These are phyloP conservation scores for Drosophila parabipectinata DNA, from an alignment of 1,140 invertebrate species.

Conservation along the genomic window DNA sequence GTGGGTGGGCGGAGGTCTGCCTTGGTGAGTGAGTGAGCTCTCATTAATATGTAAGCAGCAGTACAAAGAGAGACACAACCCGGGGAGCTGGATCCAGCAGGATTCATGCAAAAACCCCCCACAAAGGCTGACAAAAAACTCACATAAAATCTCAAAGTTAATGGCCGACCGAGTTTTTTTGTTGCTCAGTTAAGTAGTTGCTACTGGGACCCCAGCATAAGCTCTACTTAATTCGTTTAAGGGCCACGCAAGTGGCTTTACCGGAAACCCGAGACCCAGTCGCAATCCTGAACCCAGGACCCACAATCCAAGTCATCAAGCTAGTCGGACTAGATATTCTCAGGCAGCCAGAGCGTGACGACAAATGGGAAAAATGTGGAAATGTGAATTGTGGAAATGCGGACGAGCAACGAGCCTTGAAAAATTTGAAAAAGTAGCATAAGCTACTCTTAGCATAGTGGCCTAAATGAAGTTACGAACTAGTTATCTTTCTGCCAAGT, in stretches of 20 bases:
- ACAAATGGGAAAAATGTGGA: conserved; percentile 11
- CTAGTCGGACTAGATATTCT: conserved; percentile 5
- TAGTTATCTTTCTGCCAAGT: conserved; percentile 21
- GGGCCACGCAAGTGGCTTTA: conserved; percentile 47
- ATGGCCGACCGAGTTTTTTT: conserved; percentile 38
- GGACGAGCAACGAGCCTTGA: conserved; percentile 15
- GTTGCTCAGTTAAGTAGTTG: conserved; percentile 48
- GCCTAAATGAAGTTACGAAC: conserved; percentile 34
- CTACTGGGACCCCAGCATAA: conserved; percentile 51
- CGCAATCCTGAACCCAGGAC: conserved; percentile 4
- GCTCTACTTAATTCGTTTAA: conserved; percentile 72
- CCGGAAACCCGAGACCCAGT: conserved; percentile 5
- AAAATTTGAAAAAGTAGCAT: conserved; percentile 1
- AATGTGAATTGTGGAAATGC: conserved; percentile 3
- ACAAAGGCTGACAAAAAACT: conserved; percentile 41
- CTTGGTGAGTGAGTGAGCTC: conserved; percentile 13
- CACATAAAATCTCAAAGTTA: conserved; percentile 71
- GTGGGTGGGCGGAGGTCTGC: conserved; percentile 1
- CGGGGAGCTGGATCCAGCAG: conserved; percentile 17
- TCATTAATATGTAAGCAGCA: conserved; percentile 58
- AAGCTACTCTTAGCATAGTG: background rate
- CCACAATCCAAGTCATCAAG: conserved; percentile 3
- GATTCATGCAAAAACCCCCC: conserved; percentile 14
- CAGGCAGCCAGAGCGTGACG: conserved; percentile 11
- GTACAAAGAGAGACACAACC: conserved; percentile 32